Conservation (phyloP, 1,140 invertebrate genomes). For the Drosophila santomea region DNA sequence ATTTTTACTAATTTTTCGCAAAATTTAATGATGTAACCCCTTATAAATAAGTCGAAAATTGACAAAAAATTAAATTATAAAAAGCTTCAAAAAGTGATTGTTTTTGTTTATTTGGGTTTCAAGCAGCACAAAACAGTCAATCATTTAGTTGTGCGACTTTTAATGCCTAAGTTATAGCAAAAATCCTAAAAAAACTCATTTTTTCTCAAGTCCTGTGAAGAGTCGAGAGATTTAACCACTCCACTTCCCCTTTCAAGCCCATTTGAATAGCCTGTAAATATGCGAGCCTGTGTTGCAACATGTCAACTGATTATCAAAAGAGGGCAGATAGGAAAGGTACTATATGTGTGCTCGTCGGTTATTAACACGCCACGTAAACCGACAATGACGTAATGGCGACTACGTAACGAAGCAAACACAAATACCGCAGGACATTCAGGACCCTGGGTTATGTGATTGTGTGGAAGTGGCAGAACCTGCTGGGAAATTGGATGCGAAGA, state of each 20-base stretch:
- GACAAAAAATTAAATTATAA: too few species aligned
- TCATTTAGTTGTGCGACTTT: too few species aligned
- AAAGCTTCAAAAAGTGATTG: too few species aligned
- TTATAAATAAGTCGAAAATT: too few species aligned
- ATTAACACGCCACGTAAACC: constrained; percentile 56
- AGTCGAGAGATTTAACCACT: too few species aligned
- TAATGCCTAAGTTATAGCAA: too few species aligned
- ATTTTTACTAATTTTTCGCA: too few species aligned
- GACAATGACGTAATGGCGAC: constrained; percentile 51
- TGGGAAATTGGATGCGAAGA: constrained; percentile 2
- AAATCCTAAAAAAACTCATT: too few species aligned
- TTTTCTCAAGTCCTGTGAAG: too few species aligned
- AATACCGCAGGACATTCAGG: constrained; percentile 4
- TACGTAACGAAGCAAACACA: constrained; percentile 48
- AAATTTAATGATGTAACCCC: too few species aligned
- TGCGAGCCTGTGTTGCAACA: constrained; percentile 39
- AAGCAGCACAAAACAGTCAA: too few species aligned
- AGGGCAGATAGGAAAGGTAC: constrained; percentile 3
- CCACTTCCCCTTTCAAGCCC: not conserved
- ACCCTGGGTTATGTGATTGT: not conserved
- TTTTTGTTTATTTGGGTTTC: too few species aligned
- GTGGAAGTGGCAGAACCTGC: constrained; percentile 38
- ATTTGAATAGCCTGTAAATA: constrained; percentile 1
- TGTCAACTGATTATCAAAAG: constrained; percentile 31
- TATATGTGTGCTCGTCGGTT: constrained; percentile 31